Base-by-base conservation (phyloP, 37 sponge, comb jelly and placozoan species). In the Halichondria panicea region DNA sequence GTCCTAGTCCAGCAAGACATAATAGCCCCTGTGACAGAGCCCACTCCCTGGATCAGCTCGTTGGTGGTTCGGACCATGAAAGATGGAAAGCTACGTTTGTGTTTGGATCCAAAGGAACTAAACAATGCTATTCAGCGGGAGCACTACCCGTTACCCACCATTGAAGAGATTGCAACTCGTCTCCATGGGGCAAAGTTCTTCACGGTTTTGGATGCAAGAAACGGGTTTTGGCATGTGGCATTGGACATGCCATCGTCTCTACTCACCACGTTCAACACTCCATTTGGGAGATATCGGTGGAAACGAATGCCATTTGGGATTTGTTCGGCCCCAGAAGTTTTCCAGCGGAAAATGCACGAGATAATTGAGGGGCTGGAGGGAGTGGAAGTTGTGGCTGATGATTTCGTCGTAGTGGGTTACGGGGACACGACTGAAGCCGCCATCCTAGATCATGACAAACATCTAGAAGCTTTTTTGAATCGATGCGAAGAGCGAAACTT, bases 221-320 rank as follows among this genome's bases (percentile, higher is more conserved):
- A 75, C 38, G 89, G 89, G 27, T 88, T 76, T 46, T 89, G 90
- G 90, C 90, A 89, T 31, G 63, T 89, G 7, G 48, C 45, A 55
- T 70, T 88, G 24, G 78, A 76, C 25, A 84, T 83, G 38, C 9
- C 28, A 22, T 83, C 89, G 8, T 75, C 77, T 21, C 61, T 77
- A 28, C 59, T 86, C 25, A 86, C 87, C 4, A 86, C 87, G n/a
- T 86, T 80, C 43, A 62, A 86, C 33, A 85, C 79, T 12, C 69
- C 74, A 27, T 70, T 75, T 66, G 81, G 88, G 6, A 48, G 72
- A 9, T 83, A 81, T 38, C 44, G 84, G 40, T 84, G 79, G 80
- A 82, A 52, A n/a, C 58, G 89, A 21, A 77, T 88, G 75, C 88
- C 89, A 28, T 88, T 88, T 36, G 84, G 84, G 18, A 66, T 89